Evolutionary conservation across 2,113 vertebrate genomes (phyloP).

Genomic region (Hoplias malabaricus): DNA sequence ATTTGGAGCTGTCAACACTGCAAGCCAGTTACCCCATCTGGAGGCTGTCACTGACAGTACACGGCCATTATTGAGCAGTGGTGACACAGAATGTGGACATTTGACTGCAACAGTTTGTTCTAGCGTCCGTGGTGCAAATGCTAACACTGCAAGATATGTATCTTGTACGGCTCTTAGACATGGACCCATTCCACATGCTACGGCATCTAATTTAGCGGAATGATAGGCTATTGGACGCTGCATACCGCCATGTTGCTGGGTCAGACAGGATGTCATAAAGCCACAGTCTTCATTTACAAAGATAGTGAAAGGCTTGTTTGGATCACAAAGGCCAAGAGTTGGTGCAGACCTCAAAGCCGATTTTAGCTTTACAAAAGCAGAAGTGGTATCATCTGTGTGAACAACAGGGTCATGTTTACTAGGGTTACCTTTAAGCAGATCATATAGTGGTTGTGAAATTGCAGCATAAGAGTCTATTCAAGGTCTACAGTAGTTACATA

Average conservation of each 20-base stretch:
- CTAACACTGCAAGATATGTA: neutral
- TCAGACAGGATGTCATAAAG: neutral
- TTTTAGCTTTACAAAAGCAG: too few species aligned
- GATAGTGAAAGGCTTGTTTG: too few species aligned
- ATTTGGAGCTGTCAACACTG: too few species aligned
- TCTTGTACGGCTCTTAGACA: neutral
- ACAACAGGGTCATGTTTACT: neutral
- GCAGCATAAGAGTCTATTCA: too few species aligned
- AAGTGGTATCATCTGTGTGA: neutral
- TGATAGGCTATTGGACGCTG: neutral
- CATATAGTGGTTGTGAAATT: too few species aligned
- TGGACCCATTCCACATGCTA: neutral
- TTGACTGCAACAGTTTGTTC: neutral
- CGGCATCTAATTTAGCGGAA: neutral
- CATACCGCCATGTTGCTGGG: neutral
- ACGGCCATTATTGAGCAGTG: neutral
- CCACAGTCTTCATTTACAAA: too few species aligned
- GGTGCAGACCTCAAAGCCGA: too few species aligned
- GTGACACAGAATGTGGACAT: neutral
- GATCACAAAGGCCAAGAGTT: too few species aligned
- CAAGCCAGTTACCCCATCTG: too few species aligned
- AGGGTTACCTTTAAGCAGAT: neutral
- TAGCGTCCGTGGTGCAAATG: neutral
- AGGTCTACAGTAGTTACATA: too few species aligned
- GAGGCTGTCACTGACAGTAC: neutral